Percentiles rank a stretch among this genome's conserved stretches.
phyloP scores from a whole-genome alignment of 2,797 vertebrate species.

The Botia kubotai region DNA sequence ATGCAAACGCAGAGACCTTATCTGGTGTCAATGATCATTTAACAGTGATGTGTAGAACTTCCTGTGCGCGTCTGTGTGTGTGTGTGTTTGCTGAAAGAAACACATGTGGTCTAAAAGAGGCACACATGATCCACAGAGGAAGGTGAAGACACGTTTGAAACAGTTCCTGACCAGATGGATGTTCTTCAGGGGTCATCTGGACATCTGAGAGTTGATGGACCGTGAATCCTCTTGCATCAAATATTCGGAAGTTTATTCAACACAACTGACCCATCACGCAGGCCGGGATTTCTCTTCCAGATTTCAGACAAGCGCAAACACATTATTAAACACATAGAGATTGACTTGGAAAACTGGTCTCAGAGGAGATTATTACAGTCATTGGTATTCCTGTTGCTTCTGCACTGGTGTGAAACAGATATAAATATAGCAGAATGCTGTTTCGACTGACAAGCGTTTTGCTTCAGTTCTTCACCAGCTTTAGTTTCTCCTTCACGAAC shows the following conservation, averaged over 20 bases:
- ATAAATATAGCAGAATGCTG: constrained; percentile 38
- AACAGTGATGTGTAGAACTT: background rate
- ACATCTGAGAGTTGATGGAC: constrained; percentile 71
- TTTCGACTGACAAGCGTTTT: constrained; percentile 36
- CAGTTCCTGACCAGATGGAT: constrained; percentile 70
- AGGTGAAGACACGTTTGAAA: constrained; percentile 64
- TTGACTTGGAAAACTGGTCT: constrained; percentile 6
- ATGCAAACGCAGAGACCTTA: background rate
- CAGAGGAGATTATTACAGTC: constrained; percentile 19
- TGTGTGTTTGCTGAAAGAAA: constrained; percentile 5
- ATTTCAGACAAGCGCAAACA: background rate
- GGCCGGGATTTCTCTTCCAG: background rate
- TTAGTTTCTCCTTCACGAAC: background rate
- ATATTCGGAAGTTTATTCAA: constrained; percentile 47
- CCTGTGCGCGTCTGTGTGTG: background rate
- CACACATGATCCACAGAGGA: constrained; percentile 58
- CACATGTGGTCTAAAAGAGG: constrained; percentile 38
- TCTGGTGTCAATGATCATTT: background rate
- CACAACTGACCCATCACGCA: background rate
- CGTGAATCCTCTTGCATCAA: constrained; percentile 66
- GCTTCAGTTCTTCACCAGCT: constrained; percentile 4
- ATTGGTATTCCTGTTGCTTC: constrained; percentile 28
- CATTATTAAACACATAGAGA: background rate
- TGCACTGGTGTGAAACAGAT: constrained; percentile 8
- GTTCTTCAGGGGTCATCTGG: constrained; percentile 72